These are phyloP conservation scores for Lycaon pictus DNA, from an alignment of 2,113 vertebrate species.

Conservation along the genomic window DNA sequence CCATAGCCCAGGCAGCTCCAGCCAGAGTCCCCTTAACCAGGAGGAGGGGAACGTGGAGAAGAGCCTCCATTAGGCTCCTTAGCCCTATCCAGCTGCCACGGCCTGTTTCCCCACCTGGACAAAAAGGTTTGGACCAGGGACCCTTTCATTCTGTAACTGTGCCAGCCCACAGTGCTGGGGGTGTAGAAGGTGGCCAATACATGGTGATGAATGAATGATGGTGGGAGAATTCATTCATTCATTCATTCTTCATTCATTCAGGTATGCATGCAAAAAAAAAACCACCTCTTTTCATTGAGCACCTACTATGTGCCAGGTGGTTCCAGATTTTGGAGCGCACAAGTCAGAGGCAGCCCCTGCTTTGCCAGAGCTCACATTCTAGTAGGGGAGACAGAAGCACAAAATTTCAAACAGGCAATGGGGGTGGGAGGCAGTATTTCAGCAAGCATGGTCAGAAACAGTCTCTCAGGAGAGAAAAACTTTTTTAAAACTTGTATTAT, in stretches of 20 bases:
- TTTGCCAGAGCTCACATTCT: not conserved
- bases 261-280: not conserved
- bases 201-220: not conserved
- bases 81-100: not conserved
- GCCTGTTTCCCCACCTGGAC: not conserved
- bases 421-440: not conserved
- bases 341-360: not conserved
- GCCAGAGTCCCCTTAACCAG: not conserved
- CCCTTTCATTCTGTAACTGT: not conserved
- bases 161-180: not conserved
- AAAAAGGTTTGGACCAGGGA: not conserved
- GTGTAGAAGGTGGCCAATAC: rapidly evolving
- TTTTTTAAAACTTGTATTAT: not conserved
- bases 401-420: not conserved
- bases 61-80: not conserved
- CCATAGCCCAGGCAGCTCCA: rapidly evolving
- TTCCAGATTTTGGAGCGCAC: not conserved
- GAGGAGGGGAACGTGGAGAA: rapidly evolving
- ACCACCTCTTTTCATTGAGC: not conserved
- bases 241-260: not conserved
- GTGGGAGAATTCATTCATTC: not conserved
- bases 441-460: not conserved
- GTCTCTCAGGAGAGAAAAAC: not conserved
- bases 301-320: not conserved
- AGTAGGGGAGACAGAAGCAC: not conserved